Base-by-base conservation (phyloP, 2,888 invertebrate species). In the Kryphioiulus occultus region DNA sequence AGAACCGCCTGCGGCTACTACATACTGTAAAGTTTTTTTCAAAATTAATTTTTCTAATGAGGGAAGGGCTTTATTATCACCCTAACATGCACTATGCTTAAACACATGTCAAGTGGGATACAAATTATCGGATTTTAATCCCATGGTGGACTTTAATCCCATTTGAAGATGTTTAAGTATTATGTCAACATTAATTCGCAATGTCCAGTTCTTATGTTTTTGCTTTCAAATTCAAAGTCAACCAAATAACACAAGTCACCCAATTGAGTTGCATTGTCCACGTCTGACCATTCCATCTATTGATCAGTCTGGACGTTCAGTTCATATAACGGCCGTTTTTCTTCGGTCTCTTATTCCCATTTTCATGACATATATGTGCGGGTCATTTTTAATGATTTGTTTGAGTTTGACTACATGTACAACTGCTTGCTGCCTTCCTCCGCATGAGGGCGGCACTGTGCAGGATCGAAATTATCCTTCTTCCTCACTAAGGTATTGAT, bases 341-440 rank as follows among this genome's bases (percentile, higher is more conserved):
- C 47, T 17, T 12, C 47, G 7, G 68, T 68, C 22, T n/a, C n/a
- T 59, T 59, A n/a, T 59, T 68, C 0, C 22, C 26, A 10, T 59
- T 68, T 68, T 26, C 68, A 26, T 26, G 68, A 12, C 68, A 68
- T 68, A 26, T 68, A 68, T 68, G 22, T 68, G 68, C 68, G 9
- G 26, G 68, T 68, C 68, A 68, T 68, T 68, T 68, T 68, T 10
- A 26, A 59, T 59, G 59, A 59, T 59, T 59, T 59, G n/a, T 59
- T n/a, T 68, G 68, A 68, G 22, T 26, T 5, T 26, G 22, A 68
- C 68, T 35, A 35, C 35, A 2, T 4, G 7, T 4, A 35, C 35
- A 35, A 35, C 3, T 4, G 35, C 35, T 68, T 17, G 42, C 9
- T n/a, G 3, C n/a, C 5, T n/a, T 59, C 7, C 22, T 26, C 68